phyloP scores from a whole-genome alignment of 2,113 vertebrate genomes.

The Siniperca knerii region DNA sequence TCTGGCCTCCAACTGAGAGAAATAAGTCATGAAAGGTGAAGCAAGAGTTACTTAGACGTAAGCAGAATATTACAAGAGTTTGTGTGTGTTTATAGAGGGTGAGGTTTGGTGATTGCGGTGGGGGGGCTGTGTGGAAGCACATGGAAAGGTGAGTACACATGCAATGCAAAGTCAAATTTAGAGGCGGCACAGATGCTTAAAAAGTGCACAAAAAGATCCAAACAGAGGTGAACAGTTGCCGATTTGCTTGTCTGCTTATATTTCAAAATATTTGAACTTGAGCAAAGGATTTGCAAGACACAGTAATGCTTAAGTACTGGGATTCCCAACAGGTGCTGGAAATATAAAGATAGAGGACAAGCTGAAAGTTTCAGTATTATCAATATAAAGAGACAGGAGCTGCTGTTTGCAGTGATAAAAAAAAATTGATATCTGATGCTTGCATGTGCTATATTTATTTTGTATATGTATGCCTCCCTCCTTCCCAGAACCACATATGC shows the following conservation, averaged over 20 bases:
- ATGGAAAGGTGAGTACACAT: slow-evolving; percentile 15
- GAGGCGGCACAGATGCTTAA: slow-evolving; percentile 9
- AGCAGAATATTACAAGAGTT: slow-evolving; percentile 45
- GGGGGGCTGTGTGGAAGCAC: neutral
- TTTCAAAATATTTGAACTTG: slow-evolving; percentile 16
- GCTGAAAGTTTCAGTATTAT: neutral
- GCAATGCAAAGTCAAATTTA: slow-evolving; percentile 3
- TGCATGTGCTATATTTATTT: neutral
- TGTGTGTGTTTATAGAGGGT: slow-evolving; percentile 50
- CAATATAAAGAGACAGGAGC: slow-evolving; percentile 1
- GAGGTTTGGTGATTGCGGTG: slow-evolving; percentile 1
- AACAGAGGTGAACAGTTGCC: slow-evolving; percentile 27
- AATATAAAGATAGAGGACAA: neutral
- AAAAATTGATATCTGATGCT: neutral
- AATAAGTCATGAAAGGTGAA: slow-evolving; percentile 76
- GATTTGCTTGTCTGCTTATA: neutral
- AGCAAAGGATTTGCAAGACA: slow-evolving; percentile 11
- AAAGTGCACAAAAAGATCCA: neutral
- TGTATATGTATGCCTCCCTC: neutral
- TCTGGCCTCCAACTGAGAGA: slow-evolving; percentile 67
- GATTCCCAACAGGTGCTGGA: slow-evolving; percentile 19
- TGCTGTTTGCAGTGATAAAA: neutral
- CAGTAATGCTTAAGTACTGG: slow-evolving; percentile 1
- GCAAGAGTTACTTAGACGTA: slow-evolving; percentile 58
- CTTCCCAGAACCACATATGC: neutral